Evolutionary conservation across 2,797 vertebrate genomes (phyloP).

Genomic region (Martes flavigula): DNA sequence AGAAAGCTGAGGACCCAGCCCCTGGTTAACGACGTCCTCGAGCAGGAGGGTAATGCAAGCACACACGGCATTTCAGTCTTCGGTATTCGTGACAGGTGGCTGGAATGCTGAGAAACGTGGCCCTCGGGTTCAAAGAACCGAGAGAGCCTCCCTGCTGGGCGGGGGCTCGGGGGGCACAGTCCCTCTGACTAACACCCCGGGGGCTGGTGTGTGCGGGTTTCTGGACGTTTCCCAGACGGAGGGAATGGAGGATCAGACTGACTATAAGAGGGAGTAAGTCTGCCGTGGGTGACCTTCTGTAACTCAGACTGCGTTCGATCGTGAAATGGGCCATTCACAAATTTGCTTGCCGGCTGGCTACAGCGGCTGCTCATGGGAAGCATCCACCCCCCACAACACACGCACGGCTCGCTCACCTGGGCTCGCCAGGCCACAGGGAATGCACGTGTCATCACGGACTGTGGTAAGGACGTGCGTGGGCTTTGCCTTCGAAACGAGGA

Average conservation of each 20-base stretch:
- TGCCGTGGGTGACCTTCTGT: neutral
- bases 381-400: accelerated
- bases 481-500: neutral
- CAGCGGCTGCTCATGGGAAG: accelerated
- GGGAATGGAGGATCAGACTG: no score
- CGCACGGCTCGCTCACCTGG: neutral
- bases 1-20: neutral
- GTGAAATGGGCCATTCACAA: neutral
- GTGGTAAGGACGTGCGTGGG: accelerated
- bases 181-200: accelerated
- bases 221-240: neutral
- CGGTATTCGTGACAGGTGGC: accelerated
- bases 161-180: accelerated
- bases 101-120: accelerated
- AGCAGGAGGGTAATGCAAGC: no score
- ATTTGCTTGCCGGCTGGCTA: accelerated
- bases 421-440: accelerated
- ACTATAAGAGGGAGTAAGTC: accelerated
- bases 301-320: neutral
- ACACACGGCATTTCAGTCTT: accelerated
- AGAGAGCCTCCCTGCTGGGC: neutral
- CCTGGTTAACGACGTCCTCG: accelerated
- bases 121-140: accelerated
- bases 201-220: accelerated
- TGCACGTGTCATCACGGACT: accelerated